Base-by-base conservation (phyloP, 2,113 vertebrate species). In the Bubo blakistoni region DNA sequence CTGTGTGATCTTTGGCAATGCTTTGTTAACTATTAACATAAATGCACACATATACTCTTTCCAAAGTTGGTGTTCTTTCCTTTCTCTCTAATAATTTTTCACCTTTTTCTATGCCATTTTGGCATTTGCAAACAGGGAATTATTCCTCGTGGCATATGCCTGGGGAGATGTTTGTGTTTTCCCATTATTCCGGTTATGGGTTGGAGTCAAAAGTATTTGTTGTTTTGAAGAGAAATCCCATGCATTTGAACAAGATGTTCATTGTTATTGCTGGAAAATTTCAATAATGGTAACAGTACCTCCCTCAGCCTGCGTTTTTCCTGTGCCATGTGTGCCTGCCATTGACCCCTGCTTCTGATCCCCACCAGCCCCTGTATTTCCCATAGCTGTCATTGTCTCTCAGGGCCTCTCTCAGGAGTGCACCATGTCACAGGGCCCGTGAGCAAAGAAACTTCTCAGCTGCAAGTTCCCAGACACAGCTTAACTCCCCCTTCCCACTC, bases 371-470 rank as follows among this genome's bases (percentile, higher is more conserved):
- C 6, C 8, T 55, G 40, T 59, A 13, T 46, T 74, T 47, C 44
- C 59, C 47, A 34, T 2, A 40, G 25, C 61, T 46, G 32, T 25
- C 40, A 30, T 5, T 29, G 16, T 40, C 30, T 61, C 49, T 13
- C 14, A 54, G 36, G 36, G 21, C 81, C 12, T 80, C 65, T 78
- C 26, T 65, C 54, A 55, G 52, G 52, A 25, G 4, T 5, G 16
- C 16, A 49, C 25, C n/a, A 22, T 16, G 21, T 14, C 24, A 26
- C 10, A 13, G n/a, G 20, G 5, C 49, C 8, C 0, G 0, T 2
- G 9, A 77, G 16, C 25, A 47, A 77, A 61, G 49, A 32, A 65
- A 86, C 3, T 8, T n/a, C 57, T 86, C 34, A 47, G 8, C 24
- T 61, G 6, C 29, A 11, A 13, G 3, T 26, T 63, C 27, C 17